These are phyloP conservation scores for Megaceryle alcyon DNA, from an alignment of 2,797 vertebrate genomes.

Conservation along the genomic window DNA sequence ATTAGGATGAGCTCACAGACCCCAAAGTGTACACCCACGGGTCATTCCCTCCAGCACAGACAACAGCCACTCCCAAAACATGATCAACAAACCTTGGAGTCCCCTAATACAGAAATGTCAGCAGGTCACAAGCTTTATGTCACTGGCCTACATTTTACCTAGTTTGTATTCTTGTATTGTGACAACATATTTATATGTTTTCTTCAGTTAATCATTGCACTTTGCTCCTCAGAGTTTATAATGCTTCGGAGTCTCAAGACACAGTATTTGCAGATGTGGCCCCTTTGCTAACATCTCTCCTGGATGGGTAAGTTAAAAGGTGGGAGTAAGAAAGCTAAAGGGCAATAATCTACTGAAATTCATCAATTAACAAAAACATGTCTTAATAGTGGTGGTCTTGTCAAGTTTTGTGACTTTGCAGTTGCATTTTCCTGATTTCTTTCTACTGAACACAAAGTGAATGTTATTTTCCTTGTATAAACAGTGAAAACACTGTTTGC, in stretches of 20 bases:
- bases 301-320: slow-evolving; percentile 84
- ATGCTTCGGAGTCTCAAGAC: slow-evolving; percentile 81
- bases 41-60: background rate
- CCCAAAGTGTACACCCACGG: background rate
- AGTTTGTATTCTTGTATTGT: background rate
- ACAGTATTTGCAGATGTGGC: slow-evolving; percentile 84
- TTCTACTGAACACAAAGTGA: background rate
- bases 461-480: background rate
- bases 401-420: background rate
- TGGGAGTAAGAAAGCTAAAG: background rate
- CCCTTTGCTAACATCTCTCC: slow-evolving; percentile 85
- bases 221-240: slow-evolving; percentile 80
- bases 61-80: background rate
- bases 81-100: background rate
- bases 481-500: background rate
- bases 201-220: background rate
- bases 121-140: background rate
- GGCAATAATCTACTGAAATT: background rate
- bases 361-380: background rate
- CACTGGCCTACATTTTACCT: background rate
- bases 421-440: background rate
- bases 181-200: background rate
- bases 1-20: background rate
- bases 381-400: background rate
- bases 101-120: background rate